Evolutionary conservation across 2,888 invertebrate genomes (phyloP).

Genomic region (Mythimna ferrago): DNA sequence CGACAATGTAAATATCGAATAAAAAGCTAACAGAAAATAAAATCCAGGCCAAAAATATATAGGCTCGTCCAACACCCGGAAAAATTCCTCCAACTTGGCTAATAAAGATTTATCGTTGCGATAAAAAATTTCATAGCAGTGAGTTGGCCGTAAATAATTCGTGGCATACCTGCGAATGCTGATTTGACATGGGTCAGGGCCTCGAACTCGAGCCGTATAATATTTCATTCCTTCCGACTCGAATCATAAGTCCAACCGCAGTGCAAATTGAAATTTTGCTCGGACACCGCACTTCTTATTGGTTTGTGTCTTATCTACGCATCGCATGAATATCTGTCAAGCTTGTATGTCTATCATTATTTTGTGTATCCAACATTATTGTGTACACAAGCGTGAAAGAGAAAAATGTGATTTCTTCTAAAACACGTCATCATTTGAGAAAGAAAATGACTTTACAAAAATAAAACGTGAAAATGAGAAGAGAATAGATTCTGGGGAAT

Average conservation of each 20-base stretch:
- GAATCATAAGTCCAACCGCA: constrained; percentile 81
- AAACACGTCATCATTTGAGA: background rate
- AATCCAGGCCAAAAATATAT: constrained; percentile 55
- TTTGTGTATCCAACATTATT: constrained; percentile 3
- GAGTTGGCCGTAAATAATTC: constrained; percentile 88
- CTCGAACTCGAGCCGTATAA: constrained; percentile 78
- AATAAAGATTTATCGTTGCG: constrained; percentile 87
- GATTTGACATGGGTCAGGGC: constrained; percentile 89
- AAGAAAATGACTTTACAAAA: background rate
- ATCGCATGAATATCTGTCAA: constrained; percentile 21
- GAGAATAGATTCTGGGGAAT: background rate
- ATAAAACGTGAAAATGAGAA: background rate
- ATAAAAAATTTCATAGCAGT: constrained; percentile 87
- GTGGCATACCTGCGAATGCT: constrained; percentile 89
- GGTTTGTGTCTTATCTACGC: constrained; percentile 59
- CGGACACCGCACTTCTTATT: constrained; percentile 76
- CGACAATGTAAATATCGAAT: constrained; percentile 49
- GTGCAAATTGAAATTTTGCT: constrained; percentile 84
- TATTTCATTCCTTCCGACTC: constrained; percentile 86
- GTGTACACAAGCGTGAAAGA: constrained; percentile 5
- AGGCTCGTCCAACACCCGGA: constrained; percentile 66
- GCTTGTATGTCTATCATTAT: background rate
- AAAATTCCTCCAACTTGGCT: constrained; percentile 79
- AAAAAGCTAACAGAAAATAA: constrained; percentile 49
- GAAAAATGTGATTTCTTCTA: background rate